These are phyloP conservation scores for Heliconius hermathena DNA, from an alignment of 1,140 invertebrate species.

Conservation along the genomic window DNA sequence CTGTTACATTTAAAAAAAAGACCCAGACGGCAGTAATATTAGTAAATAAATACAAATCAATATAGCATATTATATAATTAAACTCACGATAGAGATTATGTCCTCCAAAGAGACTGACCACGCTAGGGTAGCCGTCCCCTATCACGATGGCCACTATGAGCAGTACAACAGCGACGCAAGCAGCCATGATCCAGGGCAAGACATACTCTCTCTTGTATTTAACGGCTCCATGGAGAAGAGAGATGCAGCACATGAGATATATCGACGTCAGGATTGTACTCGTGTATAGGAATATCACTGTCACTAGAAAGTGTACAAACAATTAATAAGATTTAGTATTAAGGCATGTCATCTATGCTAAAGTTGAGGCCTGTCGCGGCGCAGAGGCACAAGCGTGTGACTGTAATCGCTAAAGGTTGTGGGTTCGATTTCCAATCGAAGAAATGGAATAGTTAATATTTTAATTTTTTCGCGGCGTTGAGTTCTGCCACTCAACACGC, in stretches of 20 bases:
- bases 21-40: no score
- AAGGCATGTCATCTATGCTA: background rate
- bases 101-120: conserved; percentile 67
- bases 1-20: no score
- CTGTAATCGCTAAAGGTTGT: no score
- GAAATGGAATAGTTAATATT: no score
- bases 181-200: conserved; percentile 72
- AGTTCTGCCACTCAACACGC: no score
- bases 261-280: conserved; percentile 71
- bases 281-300: conserved; percentile 71
- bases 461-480: no score
- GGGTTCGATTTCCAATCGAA: no score
- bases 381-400: no score
- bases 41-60: no score
- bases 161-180: conserved; percentile 60
- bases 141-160: conserved; percentile 61
- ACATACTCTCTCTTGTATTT: conserved; percentile 71
- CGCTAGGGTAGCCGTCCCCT: conserved; percentile 64
- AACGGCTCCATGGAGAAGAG: conserved; percentile 69
- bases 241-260: conserved; percentile 74
- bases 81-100: conserved; percentile 72
- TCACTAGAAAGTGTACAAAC: conserved; percentile 56
- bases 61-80: background rate
- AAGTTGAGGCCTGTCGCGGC: no score
- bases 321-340: background rate